Base-by-base conservation (phyloP, 2,797 vertebrate genomes). In the Oceanodroma leucorhoa region DNA sequence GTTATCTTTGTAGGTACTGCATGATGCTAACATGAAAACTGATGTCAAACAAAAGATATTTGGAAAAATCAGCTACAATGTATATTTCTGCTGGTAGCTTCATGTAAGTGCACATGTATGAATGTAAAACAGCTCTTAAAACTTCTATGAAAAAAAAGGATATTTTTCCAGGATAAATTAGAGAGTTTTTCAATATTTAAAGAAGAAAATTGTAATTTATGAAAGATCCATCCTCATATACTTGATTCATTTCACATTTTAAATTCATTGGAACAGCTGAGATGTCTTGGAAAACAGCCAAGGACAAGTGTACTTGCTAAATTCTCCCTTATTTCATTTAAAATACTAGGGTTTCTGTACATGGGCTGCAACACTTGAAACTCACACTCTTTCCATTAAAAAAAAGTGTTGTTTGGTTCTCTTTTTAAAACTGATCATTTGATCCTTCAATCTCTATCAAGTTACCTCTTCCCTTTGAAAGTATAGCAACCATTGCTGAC, bases 231-330 rank as follows among this genome's bases (percentile, higher is more conserved):
- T 57, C 55, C 11, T 77, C 38, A 77, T 66, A 55, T 34, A 73
- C 48, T 85, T 85, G 55, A 92, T 83, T 90, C 9, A 66, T 86
- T 95, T 92, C 55, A 62, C 16, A 71, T 85, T 89, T 90, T 77
- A 87, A 85, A 89, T 71, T 94, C 45, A 40, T 30, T 57, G 55
- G 24, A 94, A 89, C 32, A 80, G n/a, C 67, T 77, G 51, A 95
- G 40, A 57, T 34, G 8, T 73, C 71, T 80, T 95, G 92, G 34
- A 93, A 92, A 89, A 66, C 8, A 80, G 32, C 75, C 81, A 89
- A 89, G 51, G 23, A 94, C 58, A 79, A 82, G 9, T 18, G 22
- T 71, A 76, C 71, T 76, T 57, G 34, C 15, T 78, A 79, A 90
- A 71, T 86, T 70, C 48, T 75, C 34, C 54, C 14, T 78, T 89